Base-by-base conservation (phyloP, 2,888 invertebrate genomes). In the Cyclophora albipunctata region DNA sequence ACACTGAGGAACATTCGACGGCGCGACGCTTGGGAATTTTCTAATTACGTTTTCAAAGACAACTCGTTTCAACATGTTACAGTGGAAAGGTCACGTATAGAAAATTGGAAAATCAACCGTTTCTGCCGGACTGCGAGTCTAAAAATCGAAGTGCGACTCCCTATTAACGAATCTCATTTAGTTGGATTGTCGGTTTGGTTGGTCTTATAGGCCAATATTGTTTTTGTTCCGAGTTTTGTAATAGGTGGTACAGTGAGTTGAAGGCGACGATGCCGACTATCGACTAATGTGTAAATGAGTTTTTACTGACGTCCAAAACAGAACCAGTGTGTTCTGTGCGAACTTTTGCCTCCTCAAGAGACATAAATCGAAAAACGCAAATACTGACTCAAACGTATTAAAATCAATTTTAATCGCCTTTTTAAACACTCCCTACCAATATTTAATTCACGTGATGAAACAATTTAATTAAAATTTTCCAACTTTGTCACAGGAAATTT, bases 31-130 rank as follows among this genome's bases (percentile, higher is more conserved):
- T 69, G 79, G 84, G 86, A 86, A 87, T 87, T 88, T 87, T 85
- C 86, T 87, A 88, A 88, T 88, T 87, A 87, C 86, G 83, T 82
- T 83, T 83, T 84, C 85, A 86, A 87, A 87, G 86, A 87, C 84
- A 84, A 81, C 84, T 88, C 86, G 84, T 83, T 83, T 79, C 82
- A 82, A 75, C 80, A 83, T 85, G 87, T 84, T 85, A 87, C 84
- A 75, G 73, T 70, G 81, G 81, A 83, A 85, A 84, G 88, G 87
- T 88, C 85, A 85, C 86, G 80, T 84, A 75, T 77, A 77, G 78
- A 78, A 83, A 83, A 85, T 87, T 85, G 83, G 84, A 78, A 80
- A 78, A 67, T 62, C 65, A 49, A 58, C 62, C 60, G 59, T 54
- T 50, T 59, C 54, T 47, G 49, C 42, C 46, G 40, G 34, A 59